Evolutionary conservation across 2,797 vertebrate species (phyloP).

Genomic region (Centropyge bicolor): DNA sequence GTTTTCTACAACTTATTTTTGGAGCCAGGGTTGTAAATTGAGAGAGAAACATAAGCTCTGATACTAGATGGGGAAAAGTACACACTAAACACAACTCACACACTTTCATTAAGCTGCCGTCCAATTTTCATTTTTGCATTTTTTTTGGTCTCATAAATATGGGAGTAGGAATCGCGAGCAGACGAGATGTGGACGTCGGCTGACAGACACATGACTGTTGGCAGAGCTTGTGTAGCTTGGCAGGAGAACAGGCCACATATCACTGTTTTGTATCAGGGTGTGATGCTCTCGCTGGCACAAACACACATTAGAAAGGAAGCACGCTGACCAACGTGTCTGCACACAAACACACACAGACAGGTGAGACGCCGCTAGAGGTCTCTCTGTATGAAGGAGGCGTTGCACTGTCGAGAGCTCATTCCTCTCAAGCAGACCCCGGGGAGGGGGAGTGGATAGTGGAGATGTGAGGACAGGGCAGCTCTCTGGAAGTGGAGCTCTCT

Average conservation of each 20-base stretch:
- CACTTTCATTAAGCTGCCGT: neutral
- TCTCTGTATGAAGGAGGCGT: constrained; percentile 26
- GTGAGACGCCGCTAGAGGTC: constrained; percentile 32
- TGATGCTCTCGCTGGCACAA: constrained; percentile 17
- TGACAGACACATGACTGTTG: constrained; percentile 31
- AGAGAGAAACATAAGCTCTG: neutral
- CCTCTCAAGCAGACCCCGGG: constrained; percentile 29
- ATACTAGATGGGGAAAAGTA: neutral
- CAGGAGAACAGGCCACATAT: constrained; percentile 41
- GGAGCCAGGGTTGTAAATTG: no score
- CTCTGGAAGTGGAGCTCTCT: constrained; percentile 11
- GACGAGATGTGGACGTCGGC: constrained; percentile 31
- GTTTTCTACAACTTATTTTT: neutral
- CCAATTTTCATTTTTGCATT: neutral
- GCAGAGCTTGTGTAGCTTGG: constrained; percentile 33
- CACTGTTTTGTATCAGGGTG: neutral
- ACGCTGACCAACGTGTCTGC: constrained; percentile 27
- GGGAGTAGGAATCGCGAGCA: constrained; percentile 20
- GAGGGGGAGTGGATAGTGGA: constrained; percentile 29
- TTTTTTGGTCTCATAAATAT: constrained; percentile 44
- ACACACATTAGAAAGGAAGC: constrained; percentile 40
- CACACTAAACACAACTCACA: neutral
- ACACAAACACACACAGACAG: constrained; percentile 27
- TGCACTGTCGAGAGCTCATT: constrained; percentile 46
- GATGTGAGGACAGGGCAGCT: constrained; percentile 52